Percentiles rank a stretch among this genome's conserved stretches.
These are phyloP conservation scores for Chelon labrosus DNA, from an alignment of 2,797 vertebrate genomes.

Conservation along the genomic window DNA sequence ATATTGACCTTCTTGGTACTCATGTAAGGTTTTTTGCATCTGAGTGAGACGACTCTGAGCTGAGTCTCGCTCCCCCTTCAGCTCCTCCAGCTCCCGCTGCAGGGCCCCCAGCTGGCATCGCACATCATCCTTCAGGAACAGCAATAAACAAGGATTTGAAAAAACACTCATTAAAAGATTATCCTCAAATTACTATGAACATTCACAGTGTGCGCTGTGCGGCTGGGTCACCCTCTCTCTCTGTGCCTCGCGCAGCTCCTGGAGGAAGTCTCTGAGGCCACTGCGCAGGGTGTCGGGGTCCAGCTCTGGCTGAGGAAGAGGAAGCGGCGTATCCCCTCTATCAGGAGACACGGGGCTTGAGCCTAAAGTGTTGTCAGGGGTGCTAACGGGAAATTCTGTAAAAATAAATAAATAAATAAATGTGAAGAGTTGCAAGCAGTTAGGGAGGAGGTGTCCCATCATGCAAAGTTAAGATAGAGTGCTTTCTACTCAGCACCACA, in stretches of 20 bases:
- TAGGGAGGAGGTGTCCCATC: background rate
- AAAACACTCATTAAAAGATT: background rate
- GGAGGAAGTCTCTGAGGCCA: conserved; percentile 91
- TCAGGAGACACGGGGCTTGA: conserved; percentile 83
- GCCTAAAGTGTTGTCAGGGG: conserved; percentile 80
- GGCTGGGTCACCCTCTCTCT: conserved; percentile 86
- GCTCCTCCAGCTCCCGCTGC: conserved; percentile 86
- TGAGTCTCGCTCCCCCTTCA: conserved; percentile 82
- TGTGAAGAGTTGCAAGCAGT: background rate
- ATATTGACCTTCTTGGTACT: conserved; percentile 87
- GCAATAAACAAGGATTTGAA: conserved; percentile 30
- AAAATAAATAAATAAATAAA: conserved; percentile 5
- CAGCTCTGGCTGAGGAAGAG: conserved; percentile 77
- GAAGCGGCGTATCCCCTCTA: conserved; percentile 72
- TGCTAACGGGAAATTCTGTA: conserved; percentile 76
- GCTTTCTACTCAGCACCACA: too few relatives aligned
- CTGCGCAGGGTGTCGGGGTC: conserved; percentile 89
- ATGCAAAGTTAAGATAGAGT: background rate
- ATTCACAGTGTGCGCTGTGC: background rate
- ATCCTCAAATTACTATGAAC: background rate
- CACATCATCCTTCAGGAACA: conserved; percentile 87
- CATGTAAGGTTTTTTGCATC: conserved; percentile 86
- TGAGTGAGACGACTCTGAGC: conserved; percentile 80
- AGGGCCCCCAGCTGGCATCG: conserved; percentile 81
- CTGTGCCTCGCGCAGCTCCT: conserved; percentile 89